Evolutionary conservation across 35 echinoderm and acorn worm genomes (phyloP).

Genomic region (Holothuria glaberrima): DNA sequence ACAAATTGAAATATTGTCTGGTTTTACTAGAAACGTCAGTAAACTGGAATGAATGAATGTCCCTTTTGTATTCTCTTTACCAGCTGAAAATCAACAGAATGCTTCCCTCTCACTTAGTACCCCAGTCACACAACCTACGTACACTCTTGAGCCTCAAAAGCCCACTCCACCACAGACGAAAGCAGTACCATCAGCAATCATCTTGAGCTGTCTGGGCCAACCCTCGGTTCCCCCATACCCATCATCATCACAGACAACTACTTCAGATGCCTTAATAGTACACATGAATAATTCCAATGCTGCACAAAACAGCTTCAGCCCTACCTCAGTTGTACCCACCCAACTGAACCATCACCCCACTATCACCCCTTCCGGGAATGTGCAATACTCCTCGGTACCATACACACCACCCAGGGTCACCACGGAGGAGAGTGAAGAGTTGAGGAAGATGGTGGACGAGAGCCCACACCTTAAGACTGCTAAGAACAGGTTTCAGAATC

Average conservation of each 20-base stretch:
- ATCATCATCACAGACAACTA: constrained; percentile 16
- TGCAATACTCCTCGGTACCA: constrained; percentile 1
- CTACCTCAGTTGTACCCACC: background rate
- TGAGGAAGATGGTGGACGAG: constrained; percentile 69
- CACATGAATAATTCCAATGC: background rate
- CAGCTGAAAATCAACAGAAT: constrained; percentile 11
- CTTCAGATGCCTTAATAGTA: constrained; percentile 50
- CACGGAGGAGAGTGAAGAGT: constrained; percentile 73
- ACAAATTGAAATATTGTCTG: no score
- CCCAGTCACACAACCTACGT: constrained; percentile 25
- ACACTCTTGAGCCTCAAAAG: constrained; percentile 46
- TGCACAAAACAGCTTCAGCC: background rate
- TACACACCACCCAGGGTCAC: constrained; percentile 70
- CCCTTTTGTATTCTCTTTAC: background rate
- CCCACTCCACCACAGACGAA: constrained; percentile 32
- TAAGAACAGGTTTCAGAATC: constrained; percentile 77
- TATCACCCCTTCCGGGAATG: background rate
- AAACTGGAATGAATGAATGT: no score
- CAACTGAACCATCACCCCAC: background rate
- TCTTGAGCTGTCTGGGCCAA: constrained; percentile 4
- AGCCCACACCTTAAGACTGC: constrained; percentile 79
- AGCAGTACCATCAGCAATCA: constrained; percentile 26
- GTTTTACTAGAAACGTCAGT: no score
- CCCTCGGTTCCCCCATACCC: background rate
- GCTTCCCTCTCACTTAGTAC: background rate